Evolutionary conservation across 2,888 invertebrate genomes (phyloP).

Genomic region (Macaria liturata): DNA sequence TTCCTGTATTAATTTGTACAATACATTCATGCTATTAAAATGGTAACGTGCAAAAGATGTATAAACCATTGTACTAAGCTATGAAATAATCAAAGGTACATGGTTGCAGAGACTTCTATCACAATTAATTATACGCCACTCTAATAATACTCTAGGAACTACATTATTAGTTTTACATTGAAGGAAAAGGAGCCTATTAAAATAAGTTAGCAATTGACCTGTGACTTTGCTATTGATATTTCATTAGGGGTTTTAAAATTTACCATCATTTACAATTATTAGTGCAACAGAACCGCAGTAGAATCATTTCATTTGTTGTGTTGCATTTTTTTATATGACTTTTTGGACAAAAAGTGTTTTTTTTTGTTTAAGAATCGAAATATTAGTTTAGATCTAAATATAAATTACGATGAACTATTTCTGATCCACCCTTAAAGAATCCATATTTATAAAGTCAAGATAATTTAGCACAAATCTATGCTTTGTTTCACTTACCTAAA

Average conservation of each 20-base stretch:
- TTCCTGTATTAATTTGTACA: conserved; percentile 1
- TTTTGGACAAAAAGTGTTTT: no score
- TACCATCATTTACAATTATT: no score
- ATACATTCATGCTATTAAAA: conserved; percentile 3
- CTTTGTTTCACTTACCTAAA: no score
- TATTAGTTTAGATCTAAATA: no score
- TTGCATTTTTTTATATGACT: no score
- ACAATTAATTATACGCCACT: not conserved
- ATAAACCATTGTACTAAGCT: not conserved
- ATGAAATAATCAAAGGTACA: not conserved
- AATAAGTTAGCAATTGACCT: conserved; percentile 11
- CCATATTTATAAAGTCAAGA: no score
- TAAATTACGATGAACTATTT: no score
- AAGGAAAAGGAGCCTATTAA: conserved; percentile 21
- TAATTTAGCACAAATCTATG: no score
- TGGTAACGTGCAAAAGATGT: conserved; percentile 1
- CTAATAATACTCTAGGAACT: conserved; percentile 16
- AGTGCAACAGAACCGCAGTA: no score
- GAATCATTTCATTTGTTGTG: no score
- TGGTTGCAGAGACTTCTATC: not conserved
- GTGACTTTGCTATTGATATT: conserved; percentile 6
- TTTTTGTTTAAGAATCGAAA: no score
- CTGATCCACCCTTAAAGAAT: no score
- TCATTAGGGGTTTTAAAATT: conserved; percentile 3
- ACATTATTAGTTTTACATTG: conserved; percentile 10